These are phyloP conservation scores for Agrotis exclamationis DNA, from an alignment of 2,888 invertebrate genomes.

Conservation along the genomic window DNA sequence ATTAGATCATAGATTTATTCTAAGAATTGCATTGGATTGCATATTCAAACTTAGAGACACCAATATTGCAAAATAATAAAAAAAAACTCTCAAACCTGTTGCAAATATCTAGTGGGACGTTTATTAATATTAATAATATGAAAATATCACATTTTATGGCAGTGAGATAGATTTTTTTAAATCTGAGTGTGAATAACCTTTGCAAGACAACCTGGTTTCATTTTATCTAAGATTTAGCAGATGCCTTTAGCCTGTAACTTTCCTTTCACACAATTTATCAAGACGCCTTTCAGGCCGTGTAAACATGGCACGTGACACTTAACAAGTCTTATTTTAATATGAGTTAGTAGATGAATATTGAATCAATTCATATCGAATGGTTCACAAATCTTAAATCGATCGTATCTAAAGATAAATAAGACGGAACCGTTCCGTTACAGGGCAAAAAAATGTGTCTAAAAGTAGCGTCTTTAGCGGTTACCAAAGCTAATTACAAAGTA, in stretches of 20 bases:
- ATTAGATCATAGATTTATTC: conserved; percentile 15
- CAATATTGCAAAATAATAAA: neutral
- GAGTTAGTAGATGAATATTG: neutral
- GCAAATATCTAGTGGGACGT: neutral
- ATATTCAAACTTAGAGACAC: neutral
- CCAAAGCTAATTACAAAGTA: conserved; percentile 38
- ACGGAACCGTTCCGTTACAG: conserved; percentile 21
- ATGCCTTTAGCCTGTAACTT: conserved; percentile 21
- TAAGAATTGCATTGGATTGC: neutral
- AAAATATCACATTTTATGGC: neutral
- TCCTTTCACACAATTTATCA: conserved; percentile 35
- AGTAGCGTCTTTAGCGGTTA: conserved; percentile 8
- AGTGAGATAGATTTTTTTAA: neutral
- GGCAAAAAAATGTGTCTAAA: conserved; percentile 9
- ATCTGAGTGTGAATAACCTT: conserved; percentile 27
- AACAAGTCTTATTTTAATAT: conserved; percentile 8
- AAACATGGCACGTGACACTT: conserved; percentile 22
- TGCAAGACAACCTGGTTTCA: conserved; percentile 17
- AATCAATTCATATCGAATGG: neutral
- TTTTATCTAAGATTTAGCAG: conserved; percentile 21
- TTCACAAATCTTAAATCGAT: conserved; percentile 29
- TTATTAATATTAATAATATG: too few species aligned
- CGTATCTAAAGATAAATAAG: neutral
- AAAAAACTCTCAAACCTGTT: neutral
- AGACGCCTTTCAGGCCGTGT: conserved; percentile 18